These are phyloP conservation scores for Scolopax rusticola DNA, from an alignment of 2,797 vertebrate genomes.

Conservation along the genomic window DNA sequence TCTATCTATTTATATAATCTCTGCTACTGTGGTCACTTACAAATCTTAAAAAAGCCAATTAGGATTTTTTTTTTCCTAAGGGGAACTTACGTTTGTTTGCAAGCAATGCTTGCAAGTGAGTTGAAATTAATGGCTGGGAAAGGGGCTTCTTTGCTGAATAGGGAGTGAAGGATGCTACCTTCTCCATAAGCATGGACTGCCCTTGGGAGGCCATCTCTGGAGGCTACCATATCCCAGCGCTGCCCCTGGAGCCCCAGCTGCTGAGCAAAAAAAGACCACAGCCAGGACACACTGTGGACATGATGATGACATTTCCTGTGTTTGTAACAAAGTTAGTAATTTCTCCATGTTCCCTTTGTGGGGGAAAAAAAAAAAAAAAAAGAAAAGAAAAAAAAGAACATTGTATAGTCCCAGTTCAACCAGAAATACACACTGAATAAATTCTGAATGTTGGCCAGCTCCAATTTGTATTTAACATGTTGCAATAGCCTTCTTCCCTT, in stretches of 20 bases:
- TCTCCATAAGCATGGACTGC: neutral
- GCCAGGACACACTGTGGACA: rapidly evolving
- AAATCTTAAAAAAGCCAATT: neutral
- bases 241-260: neutral
- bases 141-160: neutral
- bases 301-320: neutral
- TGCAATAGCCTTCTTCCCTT: neutral
- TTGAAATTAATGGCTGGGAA: neutral
- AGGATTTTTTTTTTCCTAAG: neutral
- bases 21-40: neutral
- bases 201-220: neutral
- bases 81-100: neutral
- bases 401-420: neutral
- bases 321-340: neutral
- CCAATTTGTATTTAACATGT: neutral
- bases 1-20: neutral
- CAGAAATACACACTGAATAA: neutral
- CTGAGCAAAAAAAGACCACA: neutral
- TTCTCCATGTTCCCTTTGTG: neutral
- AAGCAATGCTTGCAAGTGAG: neutral
- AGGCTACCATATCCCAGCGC: neutral
- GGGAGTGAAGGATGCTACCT: neutral
- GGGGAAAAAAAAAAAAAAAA: rapidly evolving
- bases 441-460: neutral
- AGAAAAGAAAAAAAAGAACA: rapidly evolving